Percentiles rank a stretch among this genome's conserved stretches.
Conservation (phyloP, 1,140 invertebrate species). For the Lasaia peninsularis region DNA sequence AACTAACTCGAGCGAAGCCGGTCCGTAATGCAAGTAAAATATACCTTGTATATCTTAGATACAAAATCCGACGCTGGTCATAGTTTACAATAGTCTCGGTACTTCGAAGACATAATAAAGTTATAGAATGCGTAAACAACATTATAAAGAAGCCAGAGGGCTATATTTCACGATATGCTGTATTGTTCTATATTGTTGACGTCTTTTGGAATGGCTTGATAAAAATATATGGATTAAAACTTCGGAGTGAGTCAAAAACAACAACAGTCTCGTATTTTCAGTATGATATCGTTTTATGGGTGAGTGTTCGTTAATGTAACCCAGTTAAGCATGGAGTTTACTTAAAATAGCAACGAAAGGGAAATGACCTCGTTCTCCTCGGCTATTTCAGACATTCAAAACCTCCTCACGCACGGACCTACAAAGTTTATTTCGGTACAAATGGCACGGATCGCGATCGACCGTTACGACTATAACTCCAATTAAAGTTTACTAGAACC, state of each 20-base stretch:
- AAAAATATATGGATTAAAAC: slow-evolving; percentile 23
- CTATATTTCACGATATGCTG: slow-evolving; percentile 27
- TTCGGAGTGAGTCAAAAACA: slow-evolving; percentile 26
- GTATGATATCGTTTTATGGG: not conserved
- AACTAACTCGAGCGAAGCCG: not conserved
- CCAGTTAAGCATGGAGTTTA: slow-evolving; percentile 37
- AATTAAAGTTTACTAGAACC: slow-evolving; percentile 57
- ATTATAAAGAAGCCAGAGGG: slow-evolving; percentile 33
- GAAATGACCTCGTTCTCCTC: slow-evolving; percentile 60
- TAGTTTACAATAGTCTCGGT: slow-evolving; percentile 39
- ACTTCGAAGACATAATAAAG: slow-evolving; percentile 30
- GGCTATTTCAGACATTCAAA: slow-evolving; percentile 46
- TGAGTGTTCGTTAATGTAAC: slow-evolving; percentile 1
- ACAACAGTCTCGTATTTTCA: slow-evolving; percentile 24
- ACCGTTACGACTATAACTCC: slow-evolving; percentile 52
- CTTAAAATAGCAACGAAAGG: slow-evolving; percentile 57
- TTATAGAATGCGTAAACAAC: slow-evolving; percentile 44
- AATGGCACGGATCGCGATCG: slow-evolving; percentile 46
- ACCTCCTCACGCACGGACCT: slow-evolving; percentile 59
- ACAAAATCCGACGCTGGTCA: not conserved
- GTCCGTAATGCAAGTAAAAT: not conserved
- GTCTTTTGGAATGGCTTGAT: slow-evolving; percentile 15
- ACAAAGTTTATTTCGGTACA: slow-evolving; percentile 64
- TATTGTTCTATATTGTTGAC: slow-evolving; percentile 24
- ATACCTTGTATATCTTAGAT: slow-evolving; percentile 8